Base-by-base conservation (phyloP, 2,797 vertebrate genomes). In the Margarornis squamiger region DNA sequence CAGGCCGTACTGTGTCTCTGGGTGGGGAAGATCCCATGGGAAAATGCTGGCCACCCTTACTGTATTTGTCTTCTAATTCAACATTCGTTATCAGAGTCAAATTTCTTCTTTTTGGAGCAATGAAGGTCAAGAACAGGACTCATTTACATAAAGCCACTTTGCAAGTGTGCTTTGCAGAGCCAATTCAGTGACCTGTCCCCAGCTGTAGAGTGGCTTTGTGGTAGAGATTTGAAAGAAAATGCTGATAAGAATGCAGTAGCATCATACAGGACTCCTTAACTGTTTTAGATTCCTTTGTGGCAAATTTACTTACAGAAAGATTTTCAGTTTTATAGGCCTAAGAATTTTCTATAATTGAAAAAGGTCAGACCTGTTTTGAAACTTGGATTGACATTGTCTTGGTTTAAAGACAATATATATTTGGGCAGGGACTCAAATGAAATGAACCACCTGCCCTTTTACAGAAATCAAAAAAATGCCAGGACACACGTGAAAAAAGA, bases 1-100 rank as follows among this genome's bases (percentile, higher is more conserved):
- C 17, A 30, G 30, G 46, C 9, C 20, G 30, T 7, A 51, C 32
- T 7, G 4, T 6, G 6, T 24, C 21, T 61, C 0, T 0, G 14
- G 32, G 29, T 23, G 32, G 24, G 19, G 24, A 39, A 71, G 45
- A 45, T 71, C 20, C 48, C 0, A 0, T 14, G 43, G 75, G 12
- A 55, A 55, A 81, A 78, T 21, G 36, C 34, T 79, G 58, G 6
- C 27, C 5, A 10, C 30, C 3, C 17, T 43, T 55, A 19, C 9
- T 0, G 1, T 3, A 39, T 21, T 45, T n/a, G 3, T 74, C 15
- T 54, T 77, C 17, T 36, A 46, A 30, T 73, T 70, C 30, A 75
- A 26, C 8, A 10, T 30, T 32, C 11, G 4, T 72, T 32, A 67
- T 46, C 49, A 62, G 41, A 71, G 48, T 54, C 49, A 51, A n/a